A percentile compares a stretch with the other conserved stretches of the same genome.
Conservation (phyloP, 2,797 vertebrate species). For the Manis crassicaudata region DNA sequence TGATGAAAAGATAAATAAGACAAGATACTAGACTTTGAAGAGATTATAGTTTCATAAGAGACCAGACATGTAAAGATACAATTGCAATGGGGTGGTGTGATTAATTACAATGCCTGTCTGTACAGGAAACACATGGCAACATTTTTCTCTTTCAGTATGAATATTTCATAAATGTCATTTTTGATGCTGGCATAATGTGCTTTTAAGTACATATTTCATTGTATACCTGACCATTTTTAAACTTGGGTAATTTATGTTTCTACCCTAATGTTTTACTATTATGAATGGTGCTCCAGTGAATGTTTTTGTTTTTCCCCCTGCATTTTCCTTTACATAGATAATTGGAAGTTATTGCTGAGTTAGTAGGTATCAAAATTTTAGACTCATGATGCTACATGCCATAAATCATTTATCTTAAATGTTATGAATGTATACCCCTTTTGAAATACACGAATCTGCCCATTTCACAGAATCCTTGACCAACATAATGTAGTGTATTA, state of each 20-base stretch:
- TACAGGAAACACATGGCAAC: neutral
- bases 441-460: neutral
- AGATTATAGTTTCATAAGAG: neutral
- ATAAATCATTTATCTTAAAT: neutral
- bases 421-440: neutral
- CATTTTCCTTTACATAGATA: neutral
- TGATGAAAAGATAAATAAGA: constrained; percentile 39
- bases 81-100: neutral
- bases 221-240: neutral
- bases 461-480: neutral
- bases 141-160: neutral
- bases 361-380: neutral
- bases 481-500: neutral
- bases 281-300: neutral
- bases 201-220: constrained; percentile 1
- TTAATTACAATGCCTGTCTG: neutral
- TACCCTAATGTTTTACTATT: neutral
- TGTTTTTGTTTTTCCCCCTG: neutral
- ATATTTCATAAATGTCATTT: constrained; percentile 24
- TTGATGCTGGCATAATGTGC: neutral
- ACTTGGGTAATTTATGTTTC: neutral
- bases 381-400: neutral
- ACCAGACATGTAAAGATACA: constrained; percentile 29
- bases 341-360: neutral
- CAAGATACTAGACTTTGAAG: constrained; percentile 6